Percentiles rank a stretch among this genome's conserved stretches.
Conservation (phyloP, 2,888 invertebrate species). For the Pachliopta kotzebuea region DNA sequence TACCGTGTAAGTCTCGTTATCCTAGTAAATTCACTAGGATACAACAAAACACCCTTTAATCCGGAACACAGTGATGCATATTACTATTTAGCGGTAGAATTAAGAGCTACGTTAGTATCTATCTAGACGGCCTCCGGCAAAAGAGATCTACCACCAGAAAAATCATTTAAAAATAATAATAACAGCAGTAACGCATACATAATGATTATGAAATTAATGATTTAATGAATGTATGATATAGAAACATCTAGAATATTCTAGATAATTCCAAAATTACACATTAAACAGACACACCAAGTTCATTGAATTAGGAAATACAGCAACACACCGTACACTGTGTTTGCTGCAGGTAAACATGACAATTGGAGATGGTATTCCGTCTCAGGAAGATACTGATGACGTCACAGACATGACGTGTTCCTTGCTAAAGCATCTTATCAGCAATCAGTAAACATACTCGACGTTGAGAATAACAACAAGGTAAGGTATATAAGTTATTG, state of each 20-base stretch:
- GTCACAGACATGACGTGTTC: constrained; percentile 22
- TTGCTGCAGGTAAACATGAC: constrained; percentile 20
- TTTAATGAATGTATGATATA: neutral
- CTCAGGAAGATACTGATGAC: constrained; percentile 22
- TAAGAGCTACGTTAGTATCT: too few relatives aligned
- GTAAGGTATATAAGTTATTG: neutral
- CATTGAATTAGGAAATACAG: constrained; percentile 20
- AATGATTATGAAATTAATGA: neutral
- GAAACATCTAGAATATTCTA: neutral
- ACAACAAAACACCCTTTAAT: too few relatives aligned
- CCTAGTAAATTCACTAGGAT: too few relatives aligned
- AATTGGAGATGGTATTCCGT: constrained; percentile 9
- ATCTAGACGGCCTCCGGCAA: too few relatives aligned
- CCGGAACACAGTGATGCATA: too few relatives aligned
- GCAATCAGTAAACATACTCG: neutral
- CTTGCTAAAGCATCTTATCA: neutral
- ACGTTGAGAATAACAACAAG: neutral
- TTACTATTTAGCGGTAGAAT: too few relatives aligned
- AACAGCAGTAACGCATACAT: neutral
- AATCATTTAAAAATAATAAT: too few relatives aligned
- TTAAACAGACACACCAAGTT: constrained; percentile 1
- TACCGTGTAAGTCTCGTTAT: too few relatives aligned
- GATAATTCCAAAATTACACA: neutral
- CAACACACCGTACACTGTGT: constrained; percentile 7
- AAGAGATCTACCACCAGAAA: too few relatives aligned